These are phyloP conservation scores for Pipa parva DNA, from an alignment of 2,113 vertebrate genomes.

Conservation along the genomic window DNA sequence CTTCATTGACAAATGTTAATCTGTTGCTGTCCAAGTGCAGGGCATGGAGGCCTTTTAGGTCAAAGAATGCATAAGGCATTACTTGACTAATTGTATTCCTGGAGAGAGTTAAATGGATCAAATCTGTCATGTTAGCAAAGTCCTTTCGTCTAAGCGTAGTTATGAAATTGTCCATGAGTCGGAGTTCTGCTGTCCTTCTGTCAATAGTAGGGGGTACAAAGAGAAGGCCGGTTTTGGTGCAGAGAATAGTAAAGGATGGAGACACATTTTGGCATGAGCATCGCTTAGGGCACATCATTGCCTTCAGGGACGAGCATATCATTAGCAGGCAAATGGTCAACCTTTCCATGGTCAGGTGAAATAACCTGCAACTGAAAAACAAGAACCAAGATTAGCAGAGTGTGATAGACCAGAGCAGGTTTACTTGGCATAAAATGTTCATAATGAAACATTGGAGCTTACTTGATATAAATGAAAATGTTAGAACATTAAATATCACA, in stretches of 20 bases:
- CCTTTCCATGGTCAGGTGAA: constrained; percentile 68
- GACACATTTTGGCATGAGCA: constrained; percentile 91
- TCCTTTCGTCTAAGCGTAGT: constrained; percentile 74
- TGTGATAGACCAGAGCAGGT: not conserved
- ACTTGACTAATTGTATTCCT: constrained; percentile 94
- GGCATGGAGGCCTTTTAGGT: constrained; percentile 80
- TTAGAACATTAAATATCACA: no score
- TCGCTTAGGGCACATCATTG: constrained; percentile 82
- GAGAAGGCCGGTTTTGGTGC: constrained; percentile 88
- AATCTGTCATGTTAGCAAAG: constrained; percentile 90
- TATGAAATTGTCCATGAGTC: constrained; percentile 92
- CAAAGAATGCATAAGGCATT: constrained; percentile 81
- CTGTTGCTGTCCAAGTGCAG: constrained; percentile 89
- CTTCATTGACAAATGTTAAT: constrained; percentile 74
- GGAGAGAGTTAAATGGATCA: constrained; percentile 82
- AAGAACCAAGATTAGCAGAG: not conserved
- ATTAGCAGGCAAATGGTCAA: constrained; percentile 71
- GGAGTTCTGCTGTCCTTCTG: constrained; percentile 83
- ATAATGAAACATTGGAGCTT: no score
- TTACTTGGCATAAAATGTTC: not conserved
- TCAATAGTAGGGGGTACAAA: constrained; percentile 87
- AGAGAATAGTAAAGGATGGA: constrained; percentile 86
- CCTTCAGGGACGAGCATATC: constrained; percentile 60
- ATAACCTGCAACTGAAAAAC: constrained; percentile 21
- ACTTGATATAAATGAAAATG: no score